Percentiles rank a stretch among this genome's conserved stretches.
Evolutionary conservation across 1,140 invertebrate genomes (phyloP).

Genomic region (Euwallacea fornicatus): DNA sequence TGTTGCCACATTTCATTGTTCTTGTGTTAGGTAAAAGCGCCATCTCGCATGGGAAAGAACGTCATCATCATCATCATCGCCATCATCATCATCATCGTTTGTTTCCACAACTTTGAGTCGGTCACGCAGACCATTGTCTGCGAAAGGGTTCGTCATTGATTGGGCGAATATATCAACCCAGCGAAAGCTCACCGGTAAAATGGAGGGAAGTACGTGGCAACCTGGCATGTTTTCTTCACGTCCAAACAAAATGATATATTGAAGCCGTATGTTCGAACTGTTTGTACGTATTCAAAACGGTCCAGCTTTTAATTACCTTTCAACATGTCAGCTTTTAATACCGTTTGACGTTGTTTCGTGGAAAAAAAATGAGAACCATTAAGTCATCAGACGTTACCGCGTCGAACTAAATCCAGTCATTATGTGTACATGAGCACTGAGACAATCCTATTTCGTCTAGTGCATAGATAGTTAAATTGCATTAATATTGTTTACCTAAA

Average conservation of each 20-base stretch:
- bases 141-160: not conserved
- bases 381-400: not conserved
- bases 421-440: not conserved
- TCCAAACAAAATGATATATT: constrained; percentile 29
- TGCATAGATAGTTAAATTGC: not conserved
- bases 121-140: not conserved
- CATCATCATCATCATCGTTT: not conserved
- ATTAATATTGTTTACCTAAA: constrained; percentile 1
- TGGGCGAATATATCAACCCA: not conserved
- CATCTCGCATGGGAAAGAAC: not conserved
- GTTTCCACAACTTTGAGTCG: not conserved
- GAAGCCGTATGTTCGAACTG: constrained; percentile 28
- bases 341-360: constrained; percentile 8
- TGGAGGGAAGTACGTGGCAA: constrained; percentile 1
- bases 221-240: constrained; percentile 15
- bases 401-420: not conserved
- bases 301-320: constrained; percentile 28
- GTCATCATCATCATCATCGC: not conserved
- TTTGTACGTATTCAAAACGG: constrained; percentile 26
- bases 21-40: too few species aligned
- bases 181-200: not conserved
- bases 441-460: not conserved
- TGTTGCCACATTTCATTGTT: constrained; percentile 7
- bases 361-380: not conserved
- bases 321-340: constrained; percentile 17